A percentile compares a stretch with the other conserved stretches of the same genome.
phyloP scores from a whole-genome alignment of 2,888 invertebrate genomes.

The Sepiola atlantica region DNA sequence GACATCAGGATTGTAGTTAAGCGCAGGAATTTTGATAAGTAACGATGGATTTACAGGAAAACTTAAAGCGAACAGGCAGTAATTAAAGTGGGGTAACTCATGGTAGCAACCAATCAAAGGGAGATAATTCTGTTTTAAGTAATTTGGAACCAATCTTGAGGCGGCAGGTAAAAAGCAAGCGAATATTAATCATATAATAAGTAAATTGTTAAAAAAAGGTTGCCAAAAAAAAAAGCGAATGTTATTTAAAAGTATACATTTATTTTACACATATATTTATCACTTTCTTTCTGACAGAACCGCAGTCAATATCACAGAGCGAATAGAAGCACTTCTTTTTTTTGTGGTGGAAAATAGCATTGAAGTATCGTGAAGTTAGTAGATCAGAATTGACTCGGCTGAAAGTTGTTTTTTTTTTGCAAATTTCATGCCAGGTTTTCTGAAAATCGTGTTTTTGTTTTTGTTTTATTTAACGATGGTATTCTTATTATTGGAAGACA shows the following conservation, averaged over 20 bases:
- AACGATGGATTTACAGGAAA: background rate
- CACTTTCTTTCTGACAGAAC: background rate
- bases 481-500: background rate
- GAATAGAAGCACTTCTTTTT: background rate
- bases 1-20: background rate
- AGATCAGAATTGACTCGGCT: background rate
- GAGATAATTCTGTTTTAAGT: background rate
- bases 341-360: background rate
- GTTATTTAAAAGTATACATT: background rate
- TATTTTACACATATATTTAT: background rate
- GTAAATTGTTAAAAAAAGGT: background rate
- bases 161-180: background rate
- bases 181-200: background rate
- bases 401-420: background rate
- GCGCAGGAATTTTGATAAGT: background rate
- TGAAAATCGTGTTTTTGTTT: background rate
- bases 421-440: background rate
- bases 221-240: background rate
- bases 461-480: too few relatives aligned
- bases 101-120: background rate
- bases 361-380: background rate
- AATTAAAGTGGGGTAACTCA: background rate
- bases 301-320: background rate
- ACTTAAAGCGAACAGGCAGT: background rate
- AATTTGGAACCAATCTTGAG: background rate